Evolutionary conservation across 2,113 vertebrate genomes (phyloP).

Genomic region (Ploceus nigricollis): DNA sequence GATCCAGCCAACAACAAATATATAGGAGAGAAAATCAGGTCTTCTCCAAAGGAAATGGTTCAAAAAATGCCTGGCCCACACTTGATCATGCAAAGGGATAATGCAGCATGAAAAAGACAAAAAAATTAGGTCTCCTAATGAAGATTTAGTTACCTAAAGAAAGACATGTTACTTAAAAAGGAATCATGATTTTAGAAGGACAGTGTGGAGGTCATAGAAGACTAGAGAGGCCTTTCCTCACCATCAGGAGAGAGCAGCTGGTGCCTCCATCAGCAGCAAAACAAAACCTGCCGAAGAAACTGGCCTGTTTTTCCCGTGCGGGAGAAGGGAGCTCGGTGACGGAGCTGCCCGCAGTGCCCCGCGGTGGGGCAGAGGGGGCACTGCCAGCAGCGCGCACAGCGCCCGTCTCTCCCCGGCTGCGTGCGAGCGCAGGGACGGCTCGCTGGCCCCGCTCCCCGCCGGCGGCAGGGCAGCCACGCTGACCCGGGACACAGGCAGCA

Average conservation of each 20-base stretch:
- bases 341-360: accelerated
- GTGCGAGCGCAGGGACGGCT: background rate
- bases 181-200: background rate
- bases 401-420: accelerated
- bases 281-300: background rate
- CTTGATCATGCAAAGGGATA: background rate
- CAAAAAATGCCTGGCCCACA: background rate
- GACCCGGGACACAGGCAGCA: background rate
- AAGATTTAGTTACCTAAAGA: background rate
- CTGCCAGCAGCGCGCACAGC: background rate
- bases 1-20: background rate
- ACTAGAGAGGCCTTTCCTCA: background rate
- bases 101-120: background rate
- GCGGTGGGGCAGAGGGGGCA: background rate
- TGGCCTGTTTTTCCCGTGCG: background rate
- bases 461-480: background rate
- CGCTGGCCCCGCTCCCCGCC: background rate
- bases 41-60: background rate
- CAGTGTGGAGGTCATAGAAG: background rate
- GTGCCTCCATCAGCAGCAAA: background rate
- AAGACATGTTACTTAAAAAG: background rate
- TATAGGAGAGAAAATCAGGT: background rate
- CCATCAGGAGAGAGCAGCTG: background rate
- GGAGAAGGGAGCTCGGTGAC: accelerated
- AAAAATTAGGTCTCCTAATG: background rate